These are phyloP conservation scores for Hyalella azteca DNA, from an alignment of 2,888 invertebrate genomes.

Conservation along the genomic window DNA sequence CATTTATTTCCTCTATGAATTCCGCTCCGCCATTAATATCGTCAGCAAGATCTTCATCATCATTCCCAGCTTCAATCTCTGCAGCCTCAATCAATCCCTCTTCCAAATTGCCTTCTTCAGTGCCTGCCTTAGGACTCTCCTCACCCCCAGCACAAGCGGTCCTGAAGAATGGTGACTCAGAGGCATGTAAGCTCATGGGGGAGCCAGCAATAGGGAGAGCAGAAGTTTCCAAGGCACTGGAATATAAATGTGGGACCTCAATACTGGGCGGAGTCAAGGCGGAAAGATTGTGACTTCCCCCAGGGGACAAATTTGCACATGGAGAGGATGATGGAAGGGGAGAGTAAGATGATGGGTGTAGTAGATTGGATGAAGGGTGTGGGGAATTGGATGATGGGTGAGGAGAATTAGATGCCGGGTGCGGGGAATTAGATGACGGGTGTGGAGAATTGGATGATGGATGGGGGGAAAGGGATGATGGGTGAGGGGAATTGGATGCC, in stretches of 20 bases:
- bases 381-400: background rate
- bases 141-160: background rate
- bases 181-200: background rate
- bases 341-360: background rate
- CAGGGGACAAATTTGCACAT: background rate
- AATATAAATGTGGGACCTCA: background rate
- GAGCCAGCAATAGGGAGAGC: background rate
- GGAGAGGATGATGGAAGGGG: background rate
- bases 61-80: background rate
- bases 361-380: too few relatives aligned
- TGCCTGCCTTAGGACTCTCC: background rate
- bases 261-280: too few relatives aligned
- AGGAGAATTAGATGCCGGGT: background rate
- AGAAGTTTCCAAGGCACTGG: background rate
- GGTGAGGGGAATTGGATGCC: background rate
- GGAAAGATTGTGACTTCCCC: too few relatives aligned
- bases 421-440: background rate
- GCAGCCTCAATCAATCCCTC: background rate
- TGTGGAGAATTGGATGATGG: background rate
- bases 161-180: background rate
- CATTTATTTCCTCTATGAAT: background rate
- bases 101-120: background rate
- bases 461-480: background rate
- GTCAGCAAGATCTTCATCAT: background rate
- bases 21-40: background rate